Base-by-base conservation (phyloP, 2,888 invertebrate genomes). In the Drosophila neonasuta region DNA sequence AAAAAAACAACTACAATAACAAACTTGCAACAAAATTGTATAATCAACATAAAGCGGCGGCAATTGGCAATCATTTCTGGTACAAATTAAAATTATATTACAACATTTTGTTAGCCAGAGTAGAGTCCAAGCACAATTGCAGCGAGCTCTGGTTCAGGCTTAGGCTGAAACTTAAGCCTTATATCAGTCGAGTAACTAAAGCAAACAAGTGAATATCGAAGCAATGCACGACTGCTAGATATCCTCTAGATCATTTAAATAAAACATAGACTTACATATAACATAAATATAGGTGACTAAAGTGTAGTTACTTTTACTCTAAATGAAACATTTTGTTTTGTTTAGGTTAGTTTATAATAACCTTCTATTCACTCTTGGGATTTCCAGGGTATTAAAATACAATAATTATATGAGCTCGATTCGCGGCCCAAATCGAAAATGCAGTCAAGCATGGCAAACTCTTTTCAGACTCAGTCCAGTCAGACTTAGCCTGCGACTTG, bases 21-120 rank as follows among this genome's bases (percentile, higher is more conserved):
- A 15, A 63, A 61, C 11, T 9, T 50, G 55, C 29, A 52, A 50
- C 39, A 66, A 65, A 52, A 77, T 81, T 81, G 84, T 84, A 80
- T 81, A 81, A 81, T 81, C 84, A 67, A 59, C 71, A 78, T 66
- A 70, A 69, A 72, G 65, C 78, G 71, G 68, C 68, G 63, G 67
- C 77, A 80, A 83, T 84, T 84, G 84, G 74, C 80, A 81, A 83
- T 76, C 80, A 83, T 79, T 81, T 83, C 80, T 81, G 80, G 77
- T 84, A 77, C 79, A 80, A 81, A 81, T 80, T 77, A 80, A 84
- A 77, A 80, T 70, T 74, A 77, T 77, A 81, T 81, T 84, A 81
- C 81, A 81, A 84, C 84, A 81, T 79, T 81, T 69, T 71, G 71
- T 64, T 74, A 69, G 65, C 68, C 72, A 75, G 68, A 70, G 70